Conservation (phyloP, 1,140 invertebrate species). For the Leptopilina boulardi region DNA sequence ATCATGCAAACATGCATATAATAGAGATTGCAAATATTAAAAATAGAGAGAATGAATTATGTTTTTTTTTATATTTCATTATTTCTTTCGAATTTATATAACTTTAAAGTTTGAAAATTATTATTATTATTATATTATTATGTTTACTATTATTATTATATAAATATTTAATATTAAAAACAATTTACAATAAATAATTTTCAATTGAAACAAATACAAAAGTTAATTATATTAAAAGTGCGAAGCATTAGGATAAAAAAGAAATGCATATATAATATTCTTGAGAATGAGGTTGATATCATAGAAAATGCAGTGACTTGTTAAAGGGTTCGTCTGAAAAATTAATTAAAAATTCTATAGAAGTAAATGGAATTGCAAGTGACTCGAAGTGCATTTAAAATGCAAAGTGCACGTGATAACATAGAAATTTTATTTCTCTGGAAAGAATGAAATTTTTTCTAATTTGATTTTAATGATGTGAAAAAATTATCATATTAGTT, state of each 20-base stretch:
- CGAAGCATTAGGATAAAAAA: too few relatives aligned
- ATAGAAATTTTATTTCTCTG: neutral
- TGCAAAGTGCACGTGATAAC: neutral
- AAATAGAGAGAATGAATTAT: constrained; percentile 11
- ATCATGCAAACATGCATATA: neutral
- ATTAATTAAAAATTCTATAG: constrained; percentile 15
- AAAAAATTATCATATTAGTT: neutral
- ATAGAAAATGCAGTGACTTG: neutral
- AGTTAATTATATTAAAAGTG: too few relatives aligned
- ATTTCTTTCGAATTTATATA: too few relatives aligned
- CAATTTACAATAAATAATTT: too few relatives aligned
- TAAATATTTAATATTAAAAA: too few relatives aligned
- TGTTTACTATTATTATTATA: too few relatives aligned
- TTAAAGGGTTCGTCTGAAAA: neutral
- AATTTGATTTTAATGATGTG: neutral
- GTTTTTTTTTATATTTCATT: too few relatives aligned
- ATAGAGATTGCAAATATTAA: neutral
- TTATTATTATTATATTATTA: too few relatives aligned
- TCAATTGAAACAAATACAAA: neutral
- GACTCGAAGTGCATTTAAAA: neutral
- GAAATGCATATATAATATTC: neutral
- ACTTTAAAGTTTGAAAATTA: too few relatives aligned
- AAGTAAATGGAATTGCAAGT: neutral
- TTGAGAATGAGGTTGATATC: neutral
- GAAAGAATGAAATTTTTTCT: neutral